Evolutionary conservation across 2,113 vertebrate species (phyloP), one percentile per base, ranked within the genome.

Genomic region (Acanthisitta chloris): DNA sequence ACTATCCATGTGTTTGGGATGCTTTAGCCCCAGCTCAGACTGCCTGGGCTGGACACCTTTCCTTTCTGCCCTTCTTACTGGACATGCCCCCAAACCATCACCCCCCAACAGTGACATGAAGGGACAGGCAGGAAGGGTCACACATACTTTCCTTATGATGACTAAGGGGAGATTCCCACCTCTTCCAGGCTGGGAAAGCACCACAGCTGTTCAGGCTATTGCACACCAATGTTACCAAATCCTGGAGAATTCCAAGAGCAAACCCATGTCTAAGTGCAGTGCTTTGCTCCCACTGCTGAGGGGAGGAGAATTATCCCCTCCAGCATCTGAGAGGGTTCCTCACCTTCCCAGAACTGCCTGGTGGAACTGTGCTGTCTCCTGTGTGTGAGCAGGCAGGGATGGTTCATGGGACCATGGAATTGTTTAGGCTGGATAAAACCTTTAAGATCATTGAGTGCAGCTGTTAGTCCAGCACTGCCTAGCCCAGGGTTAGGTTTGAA

Each of bases 1-100:
- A 51, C 40, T 23, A 1, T 17, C 52, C 0, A 0, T 17, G 6
- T 1, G 26, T 6, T 8, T 4, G 48, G 25, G 4, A 10, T 15
- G 31, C 31, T 33, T 33, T 18, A 28, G 25, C 7, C 45, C 48
- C 10, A n/a, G 1, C 23, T 15, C 2, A 2, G 21, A 3, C 34
- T 52, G 21, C 45, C 29, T 14, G 21, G 48, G 13, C 25, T 31
- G n/a, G 29, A 13, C 79, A 42, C 25, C 8, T 36, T 36, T 43
- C 40, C 24, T 21, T 57, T 46, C 55, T 46, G 54, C 26, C 24
- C 19, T 14, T 72, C 19, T 33, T 38, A 49, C 42, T n/a, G 38
- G 49, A 20, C 2, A 0, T 17, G 26, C 21, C 40, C 38, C 29
- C 19, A 59, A 65, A 3, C 34, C 28, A 5, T 8, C 19, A 17